Percentiles rank a stretch among this genome's conserved stretches.
Conservation (phyloP, 2,113 vertebrate genomes). For the human (Homo sapiens) region DNA sequence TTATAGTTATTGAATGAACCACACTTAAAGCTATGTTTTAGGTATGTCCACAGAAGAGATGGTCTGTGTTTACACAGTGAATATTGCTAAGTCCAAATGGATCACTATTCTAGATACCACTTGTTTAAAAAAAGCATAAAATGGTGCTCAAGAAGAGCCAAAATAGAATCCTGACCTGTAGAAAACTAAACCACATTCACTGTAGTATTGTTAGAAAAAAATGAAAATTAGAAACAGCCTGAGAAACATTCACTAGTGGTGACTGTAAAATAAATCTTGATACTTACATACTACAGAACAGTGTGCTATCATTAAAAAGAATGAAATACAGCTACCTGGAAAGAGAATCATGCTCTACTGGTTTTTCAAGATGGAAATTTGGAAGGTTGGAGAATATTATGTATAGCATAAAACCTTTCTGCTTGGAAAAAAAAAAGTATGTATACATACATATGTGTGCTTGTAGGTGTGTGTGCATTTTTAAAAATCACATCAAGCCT, state of each 20-base stretch:
- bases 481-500: constrained; percentile 40
- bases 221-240: background rate
- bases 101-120: background rate
- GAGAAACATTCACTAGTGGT: background rate
- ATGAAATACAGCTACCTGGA: background rate
- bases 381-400: background rate
- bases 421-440: background rate
- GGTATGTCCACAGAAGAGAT: background rate
- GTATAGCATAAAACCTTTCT: background rate
- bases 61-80: background rate
- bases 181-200: background rate
- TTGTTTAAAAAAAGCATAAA: background rate
- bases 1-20: background rate
- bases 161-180: background rate
- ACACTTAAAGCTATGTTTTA: background rate
- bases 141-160: background rate
- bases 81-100: background rate
- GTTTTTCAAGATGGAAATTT: background rate
- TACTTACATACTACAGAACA: background rate
- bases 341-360: background rate
- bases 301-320: background rate
- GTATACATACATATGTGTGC: background rate
- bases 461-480: background rate
- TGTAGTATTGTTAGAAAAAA: background rate
- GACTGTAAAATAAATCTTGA: background rate